phyloP scores from a whole-genome alignment of 2,888 invertebrate species.

The Amphipoea lucens region DNA sequence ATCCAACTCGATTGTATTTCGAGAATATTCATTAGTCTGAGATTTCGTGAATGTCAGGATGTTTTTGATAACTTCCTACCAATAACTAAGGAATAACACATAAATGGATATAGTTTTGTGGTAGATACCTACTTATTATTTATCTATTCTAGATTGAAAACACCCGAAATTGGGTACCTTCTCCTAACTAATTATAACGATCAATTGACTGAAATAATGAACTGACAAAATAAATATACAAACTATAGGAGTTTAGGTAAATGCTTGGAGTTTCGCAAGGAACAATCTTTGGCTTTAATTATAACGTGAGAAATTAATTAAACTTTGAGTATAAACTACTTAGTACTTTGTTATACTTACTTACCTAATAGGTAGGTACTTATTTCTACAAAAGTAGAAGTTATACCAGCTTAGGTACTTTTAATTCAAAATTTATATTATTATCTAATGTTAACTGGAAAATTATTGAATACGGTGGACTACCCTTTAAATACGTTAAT shows the following conservation, averaged over 20 bases:
- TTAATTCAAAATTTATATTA: not conserved
- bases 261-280: not conserved
- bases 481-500: not conserved
- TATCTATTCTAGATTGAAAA: not conserved
- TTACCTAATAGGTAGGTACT: not conserved
- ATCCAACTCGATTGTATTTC: not conserved
- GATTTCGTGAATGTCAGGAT: not conserved
- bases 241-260: not conserved
- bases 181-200: not conserved
- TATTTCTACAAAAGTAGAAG: not conserved
- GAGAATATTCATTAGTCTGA: too few relatives aligned
- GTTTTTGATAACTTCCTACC: not conserved
- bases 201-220: not conserved
- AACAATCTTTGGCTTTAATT: not conserved
- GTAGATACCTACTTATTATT: not conserved
- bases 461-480: not conserved
- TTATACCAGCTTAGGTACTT: not conserved
- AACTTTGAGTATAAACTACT: not conserved
- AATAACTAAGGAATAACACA: not conserved
- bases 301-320: not conserved
- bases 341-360: not conserved
- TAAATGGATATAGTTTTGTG: not conserved
- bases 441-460: not conserved
- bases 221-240: not conserved
- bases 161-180: not conserved